Evolutionary conservation across 2,888 invertebrate genomes (phyloP), one percentile per base, ranked within the genome.

Genomic region (Bibio marci): DNA sequence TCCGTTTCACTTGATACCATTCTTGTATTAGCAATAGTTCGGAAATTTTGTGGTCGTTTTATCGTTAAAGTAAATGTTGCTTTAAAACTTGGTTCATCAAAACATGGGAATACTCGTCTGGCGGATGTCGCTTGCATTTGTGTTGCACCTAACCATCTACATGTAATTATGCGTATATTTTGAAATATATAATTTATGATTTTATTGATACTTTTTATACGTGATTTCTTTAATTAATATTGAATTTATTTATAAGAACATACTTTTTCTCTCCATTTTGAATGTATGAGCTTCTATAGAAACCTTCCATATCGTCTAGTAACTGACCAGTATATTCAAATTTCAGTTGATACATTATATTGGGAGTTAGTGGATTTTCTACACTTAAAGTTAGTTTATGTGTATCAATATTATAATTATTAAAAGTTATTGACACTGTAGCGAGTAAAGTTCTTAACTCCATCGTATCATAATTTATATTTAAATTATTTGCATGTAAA

Each of bases 61-160:
- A 68, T 55, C 1, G 52, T 56, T 2, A 72, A 49, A 26, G 67
- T 61, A 53, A 78, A 81, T 1, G 61, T 68, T 0, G 81, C 77
- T 54, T 81, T 81, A 44, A 75, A 62, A 11, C 66, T 69, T 0
- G 81, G 81, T 50, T 81, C 81, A 50, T 85, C 85, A 49, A 83
- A 82, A 49, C 80, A 76, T 18, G 85, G 85, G 55, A 86, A 82
- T 0, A 76, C 82, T 46, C 64, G 64, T 15, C 81, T 70, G 1
- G 78, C 78, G 41, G 73, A 60, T 2, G 73, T 69, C 1, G 76
- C 66, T 58, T 80, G 68, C 51, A 80, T 78, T 49, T 80, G 79
- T 1, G 80, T 80, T 1, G 76, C 66, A 1, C 72, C 76, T 55
- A 72, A 60, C 66, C 65, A 70, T 30, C 70, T 71, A 41, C 15